Base-by-base conservation (phyloP, 2,797 vertebrate genomes). In the Cephalopachus bancanus region DNA sequence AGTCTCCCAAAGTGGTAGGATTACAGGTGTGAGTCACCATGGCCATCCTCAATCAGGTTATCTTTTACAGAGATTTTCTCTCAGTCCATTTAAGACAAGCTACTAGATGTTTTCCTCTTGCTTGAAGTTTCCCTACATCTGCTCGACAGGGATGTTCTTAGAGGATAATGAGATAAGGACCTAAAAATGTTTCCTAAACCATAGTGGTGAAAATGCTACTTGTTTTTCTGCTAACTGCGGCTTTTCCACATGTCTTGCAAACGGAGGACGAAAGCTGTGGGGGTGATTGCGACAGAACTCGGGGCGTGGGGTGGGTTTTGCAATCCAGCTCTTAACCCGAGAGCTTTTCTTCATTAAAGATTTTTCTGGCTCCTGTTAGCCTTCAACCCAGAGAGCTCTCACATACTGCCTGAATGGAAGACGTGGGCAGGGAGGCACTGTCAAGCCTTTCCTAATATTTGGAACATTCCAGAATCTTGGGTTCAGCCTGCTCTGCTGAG, bases 251-350 rank as follows among this genome's bases (percentile, higher is more conserved):
- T 37, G 37, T 89, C 89, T 92, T 75, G 89, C 71, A 89, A 71
- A 26, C 17, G 15, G 85, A 91, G 81, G 7, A n/a, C 3, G 16
- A 76, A 44, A 75, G 62, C 78, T 65, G 75, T 51, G 72, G 67
- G 15, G 3, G 51, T 1, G 76, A 84, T 97, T 97, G 80, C 97
- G 0, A 97, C 97, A 97, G 93, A 85, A 33, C 67, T 89, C 24
- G 28, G 94, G 94, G 95, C 0, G 67, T 60, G 93, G 86, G 92
- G 26, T 3, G 24, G 80, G 33, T 97, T 97, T 79, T 10, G 74
- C 80, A 97, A 96, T 93, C 81, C 12, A 49, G 57, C 37, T 51
- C 28, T 94, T 90, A 9, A 2, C 1, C 0, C 1, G 67, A 69
- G 78, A 93, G n/a, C 51, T 75, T 78, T 72, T 59, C 83, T 83